Evolutionary conservation across 2,888 invertebrate species (phyloP).

Genomic region (Aproaerema taeniolella): DNA sequence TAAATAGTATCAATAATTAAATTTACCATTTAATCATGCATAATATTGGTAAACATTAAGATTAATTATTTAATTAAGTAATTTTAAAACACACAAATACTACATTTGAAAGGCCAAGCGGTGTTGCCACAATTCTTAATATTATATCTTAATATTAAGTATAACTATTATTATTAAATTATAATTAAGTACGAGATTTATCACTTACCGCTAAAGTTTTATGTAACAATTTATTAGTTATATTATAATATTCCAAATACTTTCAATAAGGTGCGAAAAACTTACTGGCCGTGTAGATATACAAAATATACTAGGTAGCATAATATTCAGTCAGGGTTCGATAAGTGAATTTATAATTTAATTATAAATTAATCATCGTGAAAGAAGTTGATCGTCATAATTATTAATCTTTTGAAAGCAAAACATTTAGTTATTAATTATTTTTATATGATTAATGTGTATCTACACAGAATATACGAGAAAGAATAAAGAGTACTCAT

Average conservation of each 20-base stretch:
- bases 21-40: constrained; percentile 38
- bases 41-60: constrained; percentile 38
- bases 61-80: constrained; percentile 28
- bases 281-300: constrained; percentile 33
- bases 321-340: too few species aligned
- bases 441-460: too few species aligned
- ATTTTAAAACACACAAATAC: constrained; percentile 60
- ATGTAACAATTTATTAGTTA: constrained; percentile 19
- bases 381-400: too few species aligned
- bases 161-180: constrained; percentile 12
- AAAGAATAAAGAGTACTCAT: too few species aligned
- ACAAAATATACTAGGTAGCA: constrained; percentile 32
- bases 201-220: constrained; percentile 33
- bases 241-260: constrained; percentile 7
- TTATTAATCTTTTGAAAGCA: too few species aligned
- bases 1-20: constrained; percentile 36
- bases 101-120: constrained; percentile 75
- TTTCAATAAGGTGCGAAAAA: constrained; percentile 22
- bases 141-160: constrained; percentile 22
- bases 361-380: too few species aligned
- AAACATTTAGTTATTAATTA: too few species aligned
- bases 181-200: constrained; percentile 48
- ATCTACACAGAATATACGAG: too few species aligned
- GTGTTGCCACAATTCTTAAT: constrained; percentile 66
- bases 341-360: too few species aligned